Conservation (phyloP, 1,140 invertebrate species). For the Procambarus clarkii region DNA sequence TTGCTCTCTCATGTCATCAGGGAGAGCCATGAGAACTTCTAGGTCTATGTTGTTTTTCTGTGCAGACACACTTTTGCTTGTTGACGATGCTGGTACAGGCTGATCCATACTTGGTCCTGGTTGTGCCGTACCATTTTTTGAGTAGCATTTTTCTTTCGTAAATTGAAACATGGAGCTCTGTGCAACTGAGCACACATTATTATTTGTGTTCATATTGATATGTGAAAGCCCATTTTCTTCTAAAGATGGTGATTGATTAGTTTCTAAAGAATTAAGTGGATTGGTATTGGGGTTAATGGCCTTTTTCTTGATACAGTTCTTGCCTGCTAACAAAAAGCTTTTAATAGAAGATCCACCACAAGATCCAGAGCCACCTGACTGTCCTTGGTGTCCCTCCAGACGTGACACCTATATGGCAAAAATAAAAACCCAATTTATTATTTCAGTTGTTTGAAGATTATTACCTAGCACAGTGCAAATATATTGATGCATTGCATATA, state of each 20-base stretch:
- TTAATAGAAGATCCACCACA: constrained; percentile 40
- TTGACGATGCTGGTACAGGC: not conserved
- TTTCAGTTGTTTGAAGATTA: not conserved
- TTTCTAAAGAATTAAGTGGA: no score
- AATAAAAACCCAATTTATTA: not conserved
- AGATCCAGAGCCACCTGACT: not conserved
- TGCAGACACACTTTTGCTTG: constrained; percentile 11
- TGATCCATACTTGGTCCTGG: not conserved
- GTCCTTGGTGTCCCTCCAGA: constrained; percentile 32
- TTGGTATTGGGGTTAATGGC: not conserved
- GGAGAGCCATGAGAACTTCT: constrained; percentile 63
- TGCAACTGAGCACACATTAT: not conserved
- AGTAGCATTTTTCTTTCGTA: no score
- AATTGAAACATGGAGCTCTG: not conserved
- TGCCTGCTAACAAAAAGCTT: constrained; percentile 50
- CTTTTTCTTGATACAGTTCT: not conserved
- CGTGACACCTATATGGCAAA: constrained; percentile 54
- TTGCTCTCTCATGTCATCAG: constrained; percentile 62
- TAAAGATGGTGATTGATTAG: not conserved
- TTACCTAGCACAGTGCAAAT: no score
- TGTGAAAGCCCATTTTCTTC: not conserved
- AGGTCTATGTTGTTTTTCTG: constrained; percentile 47
- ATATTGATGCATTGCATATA: not conserved
- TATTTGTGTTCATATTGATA: not conserved
- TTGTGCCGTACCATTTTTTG: not conserved